Evolutionary conservation across 1,140 invertebrate genomes (phyloP).

Genomic region (Stenopsyche tienmushanensis): DNA sequence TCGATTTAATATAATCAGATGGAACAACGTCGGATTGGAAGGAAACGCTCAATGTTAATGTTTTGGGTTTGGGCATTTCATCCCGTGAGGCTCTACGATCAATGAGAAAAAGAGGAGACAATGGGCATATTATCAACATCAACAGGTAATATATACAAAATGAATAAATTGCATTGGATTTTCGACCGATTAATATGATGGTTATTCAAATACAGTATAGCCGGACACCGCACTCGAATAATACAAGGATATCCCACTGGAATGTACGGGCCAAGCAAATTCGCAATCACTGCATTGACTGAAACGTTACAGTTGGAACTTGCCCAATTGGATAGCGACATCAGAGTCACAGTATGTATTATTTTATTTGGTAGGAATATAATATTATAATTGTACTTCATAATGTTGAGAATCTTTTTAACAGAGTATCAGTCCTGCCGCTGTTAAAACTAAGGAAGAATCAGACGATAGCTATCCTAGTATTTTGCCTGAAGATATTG

Average conservation of each 20-base stretch:
- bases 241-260: conserved; percentile 30
- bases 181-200: not conserved
- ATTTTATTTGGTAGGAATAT: no score
- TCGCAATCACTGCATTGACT: conserved; percentile 66
- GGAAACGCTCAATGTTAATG: conserved; percentile 60
- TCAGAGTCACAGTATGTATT: conserved; percentile 65
- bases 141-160: conserved; percentile 53
- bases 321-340: conserved; percentile 54
- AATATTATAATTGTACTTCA: no score
- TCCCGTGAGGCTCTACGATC: conserved; percentile 57
- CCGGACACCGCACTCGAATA: conserved; percentile 1
- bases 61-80: conserved; percentile 54
- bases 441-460: conserved; percentile 50
- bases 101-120: conserved; percentile 59
- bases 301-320: conserved; percentile 67
- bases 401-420: no score
- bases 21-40: conserved; percentile 50
- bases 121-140: conserved; percentile 68
- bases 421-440: conserved; percentile 58
- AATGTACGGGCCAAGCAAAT: conserved; percentile 68
- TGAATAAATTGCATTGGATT: not conserved
- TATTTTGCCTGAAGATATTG: conserved; percentile 50
- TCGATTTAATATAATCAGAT: no score
- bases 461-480: conserved; percentile 3
- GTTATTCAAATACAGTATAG: no score